Evolutionary conservation across 2,113 vertebrate species (phyloP), one percentile per base, ranked within the genome.

Genomic region (Rhegmatorhina hoffmannsi): DNA sequence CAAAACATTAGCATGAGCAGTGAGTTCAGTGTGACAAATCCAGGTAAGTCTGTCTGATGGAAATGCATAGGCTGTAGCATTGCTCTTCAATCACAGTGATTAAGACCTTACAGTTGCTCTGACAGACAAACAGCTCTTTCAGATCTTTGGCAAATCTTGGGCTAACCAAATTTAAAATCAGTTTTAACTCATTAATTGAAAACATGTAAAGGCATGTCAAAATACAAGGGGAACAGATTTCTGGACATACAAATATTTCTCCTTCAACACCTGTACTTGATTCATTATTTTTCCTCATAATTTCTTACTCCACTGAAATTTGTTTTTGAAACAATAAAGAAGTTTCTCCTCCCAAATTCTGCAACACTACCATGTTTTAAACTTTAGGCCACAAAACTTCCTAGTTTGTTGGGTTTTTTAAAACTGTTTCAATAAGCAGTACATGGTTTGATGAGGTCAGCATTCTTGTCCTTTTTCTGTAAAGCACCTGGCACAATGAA

Each of bases 131-230:
- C 19, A 64, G n/a, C 25, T 91, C 82, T 52, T 90, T 38, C 33
- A 62, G 36, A 87, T 76, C 84, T 90, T 85, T 87, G 78, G 93
- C 64, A 95, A 89, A 85, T 94, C 74, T 49, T 72, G 86, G 88
- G 55, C 34, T 92, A 95, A 88, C 17, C 63, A 80, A 88, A 86
- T 80, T 66, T 24, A 70, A 80, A 69, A 84, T 33, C 7, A 29
- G 17, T 49, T 85, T 91, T 79, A 85, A 89, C 17, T 66, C 43
- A 73, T 55, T 12, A 76, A 79, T 7, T 80, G 49, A 62, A 66
- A 87, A 91, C 7, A 55, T 46, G 50, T 34, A 69, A 80, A 85
- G 33, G 33, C 14, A 80, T 75, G 53, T 75, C 60, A 89, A 90
- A 93, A 84, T 31, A 67, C 7, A 72, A 25, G 1, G 7, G 59